Evolutionary conservation across 2,888 invertebrate species (phyloP).

Genomic region (Orchestes rusci): DNA sequence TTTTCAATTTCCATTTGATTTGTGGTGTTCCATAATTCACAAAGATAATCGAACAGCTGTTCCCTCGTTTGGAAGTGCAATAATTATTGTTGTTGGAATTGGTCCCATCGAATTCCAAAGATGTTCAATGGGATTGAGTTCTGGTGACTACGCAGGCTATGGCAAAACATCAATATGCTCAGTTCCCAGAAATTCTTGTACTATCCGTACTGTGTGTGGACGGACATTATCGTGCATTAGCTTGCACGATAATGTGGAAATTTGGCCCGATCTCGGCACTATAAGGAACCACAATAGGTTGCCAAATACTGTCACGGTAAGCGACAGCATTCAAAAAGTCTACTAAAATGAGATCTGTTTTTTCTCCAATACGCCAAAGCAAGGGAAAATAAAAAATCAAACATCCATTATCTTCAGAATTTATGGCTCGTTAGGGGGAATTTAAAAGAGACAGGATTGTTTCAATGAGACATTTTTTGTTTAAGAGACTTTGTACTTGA

Average conservation of each 20-base stretch:
- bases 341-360: background rate
- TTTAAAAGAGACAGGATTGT: too few relatives aligned
- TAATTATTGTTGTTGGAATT: background rate
- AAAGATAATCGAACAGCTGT: conserved; percentile 6
- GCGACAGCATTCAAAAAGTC: too few relatives aligned
- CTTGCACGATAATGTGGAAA: too few relatives aligned
- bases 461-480: too few relatives aligned
- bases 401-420: too few relatives aligned
- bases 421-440: too few relatives aligned
- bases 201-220: conserved; percentile 1
- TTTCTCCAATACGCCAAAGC: background rate
- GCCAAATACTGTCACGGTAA: too few relatives aligned
- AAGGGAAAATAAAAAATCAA: too few relatives aligned
- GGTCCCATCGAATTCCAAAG: conserved; percentile 3
- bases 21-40: conserved; percentile 3
- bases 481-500: too few relatives aligned
- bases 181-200: background rate
- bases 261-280: conserved; percentile 1
- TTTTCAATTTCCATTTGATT: conserved; percentile 4
- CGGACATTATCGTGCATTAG: conserved; percentile 3
- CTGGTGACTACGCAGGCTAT: conserved; percentile 4
- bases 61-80: conserved; percentile 2
- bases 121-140: conserved; percentile 7
- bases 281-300: too few relatives aligned
- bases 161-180: conserved; percentile 3